Base-by-base conservation (phyloP, 2,888 invertebrate species). In the Watsonalla cultraria region DNA sequence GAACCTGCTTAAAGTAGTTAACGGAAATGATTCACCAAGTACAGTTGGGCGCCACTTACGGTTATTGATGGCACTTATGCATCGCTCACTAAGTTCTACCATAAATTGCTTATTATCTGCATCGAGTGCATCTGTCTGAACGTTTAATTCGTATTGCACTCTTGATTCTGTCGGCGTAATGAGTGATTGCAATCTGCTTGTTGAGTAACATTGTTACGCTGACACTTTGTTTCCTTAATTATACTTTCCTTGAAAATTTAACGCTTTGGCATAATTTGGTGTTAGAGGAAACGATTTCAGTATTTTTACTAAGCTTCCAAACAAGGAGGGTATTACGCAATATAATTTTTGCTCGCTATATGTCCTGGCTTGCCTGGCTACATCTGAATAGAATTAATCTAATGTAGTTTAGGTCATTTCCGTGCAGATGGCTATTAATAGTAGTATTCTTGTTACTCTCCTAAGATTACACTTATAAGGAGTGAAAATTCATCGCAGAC, bases 101-200 rank as follows among this genome's bases (percentile, higher is more conserved):
- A 70, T 74, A 76, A 76, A 80, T 80, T 78, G 66, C 70, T 11
- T 74, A 66, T 78, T 80, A 77, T 78, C 72, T 72, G 37, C 37
- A 13, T 59, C 57, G 65, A 74, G 72, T 67, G 65, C 69, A 65
- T 66, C 66, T 73, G 73, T 71, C 66, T 63, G 60, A 65, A 62
- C 72, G 65, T 68, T 75, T 70, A 61, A 64, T 68, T 69, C 64
- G 56, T 67, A 66, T 64, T 67, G 68, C 68, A 72, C 65, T 68
- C 61, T 58, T 64, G 62, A 64, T 56, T 59, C 60, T 62, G 56
- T 55, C 56, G 54, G 60, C 61, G 59, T 58, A 67, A 59, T 63
- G 59, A 60, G 64, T 61, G 70, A 74, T 73, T 60, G 64, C 62
- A 69, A 76, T 76, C 70, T 65, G 56, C 64, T 62, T 57, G 66